Base-by-base conservation (phyloP, 2,113 vertebrate species). In the Gavialis gangeticus region DNA sequence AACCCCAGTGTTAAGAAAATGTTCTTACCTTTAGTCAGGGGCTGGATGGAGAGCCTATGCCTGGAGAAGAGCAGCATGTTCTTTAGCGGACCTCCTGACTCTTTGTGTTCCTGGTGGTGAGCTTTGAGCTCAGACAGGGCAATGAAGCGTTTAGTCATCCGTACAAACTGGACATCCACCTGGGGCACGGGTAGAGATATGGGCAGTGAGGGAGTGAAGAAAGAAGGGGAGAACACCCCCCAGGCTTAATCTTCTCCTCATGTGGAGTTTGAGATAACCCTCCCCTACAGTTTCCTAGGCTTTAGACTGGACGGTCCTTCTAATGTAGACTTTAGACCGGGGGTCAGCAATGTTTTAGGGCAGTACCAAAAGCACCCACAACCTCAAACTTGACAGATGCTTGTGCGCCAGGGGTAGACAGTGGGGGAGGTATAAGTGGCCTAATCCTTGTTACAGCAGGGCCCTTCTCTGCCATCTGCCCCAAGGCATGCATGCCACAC, bases 81-180 rank as follows among this genome's bases (percentile, higher is more conserved):
- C 91, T 98, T 98, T 22, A 99, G 97, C 16, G 99, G 98, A 0
- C 99, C 99, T 14, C 98, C 99, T 0, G 95, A 91, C 30, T 88
- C 75, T 84, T 97, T 98, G 67, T 99, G 99, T 89, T 98, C 97
- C 93, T 98, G 97, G 97, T 99, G 97, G 90, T 98, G 97, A 91
- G 97, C 92, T 96, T 99, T 99, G 88, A 99, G 98, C 97, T 99
- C 99, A 0, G 99, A 96, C 78, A 99, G 97, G 59, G 99, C 97
- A 91, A 99, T 97, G 96, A 99, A 99, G 37, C 99, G 98, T 92
- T 98, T 98, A 84, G 98, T 97, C 99, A 98, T 99, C 85, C 99
- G 98, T 94, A 99, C 98, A 95, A 99, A 99, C 95, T 98, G 98
- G 54, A 99, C 99, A 1, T 99, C 99, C 30, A 99, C 99, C 99